Evolutionary conservation across 2,888 invertebrate species (phyloP), one percentile per base, ranked within the genome.

Genomic region (Ornithoptera priamus): DNA sequence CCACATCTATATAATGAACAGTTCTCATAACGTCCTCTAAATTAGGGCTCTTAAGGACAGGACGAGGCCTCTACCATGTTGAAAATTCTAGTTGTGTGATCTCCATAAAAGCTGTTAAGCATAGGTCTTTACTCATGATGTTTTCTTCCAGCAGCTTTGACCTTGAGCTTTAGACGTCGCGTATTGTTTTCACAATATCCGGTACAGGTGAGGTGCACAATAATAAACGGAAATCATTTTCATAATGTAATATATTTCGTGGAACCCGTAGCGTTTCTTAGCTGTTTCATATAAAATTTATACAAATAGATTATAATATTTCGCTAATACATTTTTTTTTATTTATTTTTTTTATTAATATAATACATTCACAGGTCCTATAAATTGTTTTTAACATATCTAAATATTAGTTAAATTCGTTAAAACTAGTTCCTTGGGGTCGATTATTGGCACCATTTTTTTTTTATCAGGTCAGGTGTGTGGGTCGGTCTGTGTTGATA

Each of bases 191-290:
- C 30, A 30, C 30, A 30, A 30, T 30, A 30, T 30, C 30, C 30
- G 30, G 30, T 30, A 30, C 5, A 30, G 30, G 67, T 79, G 77
- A 72, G 81, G 60, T n/a, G 67, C 30, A 46, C 30, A 17, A 46
- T 20, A 46, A 60, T 71, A 79, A 76, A 71, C 82, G 73, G 67
- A 53, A 65, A 67, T 78, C 79, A 82, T 86, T 90, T 90, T 90
- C 80, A 84, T 87, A 83, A 87, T 89, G 87, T 87, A 86, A 87
- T 92, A 91, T 92, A 91, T 90, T 92, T 91, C 87, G 85, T 87
- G 85, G 89, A 91, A 92, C 92, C 92, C 92, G 92, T 92, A 92
- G 92, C 91, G 91, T 92, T 92, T 92, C 90, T 90, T 89, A 89
- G 89, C 87, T 88, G 89, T 83, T 86, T 88, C 87, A 76, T 88